Conservation (phyloP, 1,140 invertebrate species). For the Lethrus apterus region DNA sequence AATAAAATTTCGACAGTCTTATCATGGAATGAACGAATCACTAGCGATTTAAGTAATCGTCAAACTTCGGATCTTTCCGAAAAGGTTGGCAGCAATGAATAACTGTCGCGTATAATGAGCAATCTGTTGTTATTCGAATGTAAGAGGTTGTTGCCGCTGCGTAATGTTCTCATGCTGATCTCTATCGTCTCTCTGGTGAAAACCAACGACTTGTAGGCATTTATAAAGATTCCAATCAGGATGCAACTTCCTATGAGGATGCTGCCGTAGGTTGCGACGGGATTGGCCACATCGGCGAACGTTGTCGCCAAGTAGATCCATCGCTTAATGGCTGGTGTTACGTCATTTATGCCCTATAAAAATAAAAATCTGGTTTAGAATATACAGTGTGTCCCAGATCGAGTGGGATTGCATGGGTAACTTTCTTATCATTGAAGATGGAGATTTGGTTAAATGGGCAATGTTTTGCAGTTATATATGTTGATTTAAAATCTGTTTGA, state of each 20-base stretch:
- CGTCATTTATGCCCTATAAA: conserved; percentile 66
- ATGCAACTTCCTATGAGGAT: conserved; percentile 59
- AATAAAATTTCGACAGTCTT: no score
- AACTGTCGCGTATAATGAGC: conserved; percentile 17
- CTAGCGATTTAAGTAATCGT: no score
- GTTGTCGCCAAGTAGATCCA: conserved; percentile 73
- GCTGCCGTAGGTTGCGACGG: conserved; percentile 61
- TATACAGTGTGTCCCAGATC: no score
- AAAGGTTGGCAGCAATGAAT: conserved; percentile 14
- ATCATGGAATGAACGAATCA: no score
- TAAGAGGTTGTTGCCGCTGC: conserved; percentile 62
- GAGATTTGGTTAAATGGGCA: no score
- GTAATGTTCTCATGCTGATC: conserved; percentile 59
- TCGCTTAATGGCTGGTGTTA: conserved; percentile 64
- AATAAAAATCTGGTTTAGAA: no score
- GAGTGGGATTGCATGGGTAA: no score
- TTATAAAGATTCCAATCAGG: conserved; percentile 57
- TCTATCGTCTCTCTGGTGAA: conserved; percentile 70
- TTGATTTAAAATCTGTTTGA: no score
- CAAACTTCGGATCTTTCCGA: no score
- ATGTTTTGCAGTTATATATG: no score
- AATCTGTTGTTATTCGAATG: conserved; percentile 36
- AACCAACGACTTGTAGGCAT: conserved; percentile 65
- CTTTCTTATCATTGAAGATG: no score
- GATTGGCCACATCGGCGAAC: conserved; percentile 59